Evolutionary conservation across 2,888 invertebrate species (phyloP), one percentile per base, ranked within the genome.

Genomic region (Coronaproctus castanopsis): DNA sequence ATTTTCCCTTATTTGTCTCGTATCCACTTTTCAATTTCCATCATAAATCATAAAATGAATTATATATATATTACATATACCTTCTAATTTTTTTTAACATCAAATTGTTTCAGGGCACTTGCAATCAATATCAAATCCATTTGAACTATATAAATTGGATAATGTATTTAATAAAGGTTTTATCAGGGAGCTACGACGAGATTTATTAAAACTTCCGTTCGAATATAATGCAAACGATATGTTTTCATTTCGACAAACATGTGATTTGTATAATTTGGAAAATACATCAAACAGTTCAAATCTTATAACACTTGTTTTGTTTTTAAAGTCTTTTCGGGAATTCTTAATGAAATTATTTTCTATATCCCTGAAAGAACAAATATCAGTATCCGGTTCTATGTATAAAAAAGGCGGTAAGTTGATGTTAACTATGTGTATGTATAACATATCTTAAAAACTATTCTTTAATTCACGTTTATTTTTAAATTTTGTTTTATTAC

Each of bases 341-440:
- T 56, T 52, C 52, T 21, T 56, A 24, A 55, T 55, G 24, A 3
- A 48, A 18, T 52, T 55, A 21, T 56, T 59, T 3, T 18, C 51
- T 21, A 52, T 59, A 2, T 23, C 24, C 36, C 24, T 59, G 20
- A 55, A 59, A n/a, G 0, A 24, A 3, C 52, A 59, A 21, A 52
- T 59, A 21, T 59, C 59, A 2, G 56, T 55, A 10, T 59, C 59
- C 3, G 20, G 55, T 21, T 59, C 59, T 18, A 55, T 48, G 48
- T 59, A 59, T 24, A 49, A 48, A 21, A 50, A 24, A 18, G 52
- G 52, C 22, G 59, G 59, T 59, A 59, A 14, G 22, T 19, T 36
- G n/a, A n/a, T n/a, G n/a, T n/a, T n/a, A n/a, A n/a, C n/a, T n/a
- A n/a, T n/a, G n/a, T n/a, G n/a, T n/a, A n/a, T n/a, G n/a, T n/a